Base-by-base conservation (phyloP, 2,797 vertebrate genomes). In the Pangasius mekongensis region DNA sequence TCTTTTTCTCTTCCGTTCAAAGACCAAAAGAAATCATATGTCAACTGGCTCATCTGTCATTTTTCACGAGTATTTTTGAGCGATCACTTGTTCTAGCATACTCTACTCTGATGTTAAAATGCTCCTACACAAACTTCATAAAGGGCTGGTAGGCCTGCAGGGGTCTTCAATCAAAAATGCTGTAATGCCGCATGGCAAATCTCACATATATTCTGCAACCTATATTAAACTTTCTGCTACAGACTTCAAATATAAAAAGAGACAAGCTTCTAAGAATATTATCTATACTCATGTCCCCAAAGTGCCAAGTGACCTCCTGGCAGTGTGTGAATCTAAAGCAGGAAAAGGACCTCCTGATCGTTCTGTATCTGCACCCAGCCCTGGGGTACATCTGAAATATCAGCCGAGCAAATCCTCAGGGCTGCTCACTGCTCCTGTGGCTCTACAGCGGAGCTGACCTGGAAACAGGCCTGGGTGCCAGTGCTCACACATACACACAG, bases 331-430 rank as follows among this genome's bases (percentile, higher is more conserved):
- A 60, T 22, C 27, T 87, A 62, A 81, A 85, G 27, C 66, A 84
- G 80, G 6, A 67, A 36, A 71, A 62, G 27, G 71, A 83, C 30
- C 20, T 89, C 84, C 83, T 81, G 58, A 90, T 89, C 85, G 39
- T 54, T 82, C 80, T 71, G 84, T 66, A 33, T 36, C 74, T 43
- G 62, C 64, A 85, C 81, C 39, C 78, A 83, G 82, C 83, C 87
- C 86, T 90, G 85, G 90, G 89, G 88, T 89, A 66, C 84, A 90
- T 89, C 84, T 82, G 83, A 91, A 83, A 89, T 85, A 91, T 88
- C 69, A 91, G 83, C 74, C 76, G 80, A 62, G 78, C 56, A 47
- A 84, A 86, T 86, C 86, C 64, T 66, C 30, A 67, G 83, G 24
- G 67, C 87, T 86, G 62, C 73, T 76, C 54, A 9, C 27, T 85